Evolutionary conservation across 2,888 invertebrate species (phyloP).

Genomic region (Xestobium rufovillosum): DNA sequence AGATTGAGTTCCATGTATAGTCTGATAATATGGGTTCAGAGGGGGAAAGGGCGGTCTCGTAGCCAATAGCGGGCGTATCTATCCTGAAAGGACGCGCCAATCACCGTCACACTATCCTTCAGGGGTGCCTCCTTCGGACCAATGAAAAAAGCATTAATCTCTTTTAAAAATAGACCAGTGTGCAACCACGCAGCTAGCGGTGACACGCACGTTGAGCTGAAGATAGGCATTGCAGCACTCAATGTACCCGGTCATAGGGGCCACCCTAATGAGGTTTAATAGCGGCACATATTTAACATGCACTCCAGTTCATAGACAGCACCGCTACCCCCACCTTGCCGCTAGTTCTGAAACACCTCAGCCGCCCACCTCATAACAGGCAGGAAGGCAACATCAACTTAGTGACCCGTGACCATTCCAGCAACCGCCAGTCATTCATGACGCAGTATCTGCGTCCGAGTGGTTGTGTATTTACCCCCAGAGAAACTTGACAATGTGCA

Average conservation of each 20-base stretch:
- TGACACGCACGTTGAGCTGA: conserved; percentile 33
- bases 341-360: conserved; percentile 30
- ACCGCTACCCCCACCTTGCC: conserved; percentile 37
- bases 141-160: conserved; percentile 49
- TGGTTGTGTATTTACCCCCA: no score
- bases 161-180: conserved; percentile 45
- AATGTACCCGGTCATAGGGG: conserved; percentile 40
- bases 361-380: conserved; percentile 23
- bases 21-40: conserved; percentile 39
- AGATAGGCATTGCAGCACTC: conserved; percentile 30
- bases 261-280: conserved; percentile 44
- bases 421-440: conserved; percentile 14
- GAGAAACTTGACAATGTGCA: no score
- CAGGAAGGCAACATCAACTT: conserved; percentile 12
- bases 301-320: conserved; percentile 43
- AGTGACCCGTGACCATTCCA: conserved; percentile 23
- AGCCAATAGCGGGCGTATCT: conserved; percentile 40
- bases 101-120: conserved; percentile 32
- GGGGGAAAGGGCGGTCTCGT: conserved; percentile 36
- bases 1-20: conserved; percentile 44
- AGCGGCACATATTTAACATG: conserved; percentile 45
- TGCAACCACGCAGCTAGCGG: conserved; percentile 39
- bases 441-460: conserved; percentile 9
- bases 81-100: conserved; percentile 36
- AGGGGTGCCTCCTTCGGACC: conserved; percentile 42